Evolutionary conservation across 2,888 invertebrate genomes (phyloP).

Genomic region (Lithosia quadra): DNA sequence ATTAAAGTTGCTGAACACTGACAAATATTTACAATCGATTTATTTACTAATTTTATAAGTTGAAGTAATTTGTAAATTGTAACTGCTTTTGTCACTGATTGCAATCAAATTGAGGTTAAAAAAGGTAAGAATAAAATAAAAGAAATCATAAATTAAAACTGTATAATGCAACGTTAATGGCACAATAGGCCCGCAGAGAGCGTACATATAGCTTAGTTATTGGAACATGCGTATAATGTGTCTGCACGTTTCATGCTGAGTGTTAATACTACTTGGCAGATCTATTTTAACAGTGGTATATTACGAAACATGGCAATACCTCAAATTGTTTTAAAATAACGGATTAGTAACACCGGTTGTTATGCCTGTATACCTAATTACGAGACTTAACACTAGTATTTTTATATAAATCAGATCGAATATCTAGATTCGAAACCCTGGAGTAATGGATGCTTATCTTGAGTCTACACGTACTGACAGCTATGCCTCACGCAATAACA

Average conservation of each 20-base stretch:
- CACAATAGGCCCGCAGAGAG: conserved; percentile 45
- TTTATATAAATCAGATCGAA: neutral
- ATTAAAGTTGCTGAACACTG: neutral
- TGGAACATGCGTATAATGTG: neutral
- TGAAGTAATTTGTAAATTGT: neutral
- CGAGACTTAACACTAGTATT: neutral
- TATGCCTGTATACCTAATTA: neutral
- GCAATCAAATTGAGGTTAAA: neutral
- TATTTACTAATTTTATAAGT: too few relatives aligned
- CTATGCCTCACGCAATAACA: neutral
- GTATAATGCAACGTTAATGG: conserved; percentile 46
- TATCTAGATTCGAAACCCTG: neutral
- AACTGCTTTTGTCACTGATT: neutral
- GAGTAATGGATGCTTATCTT: neutral
- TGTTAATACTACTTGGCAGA: neutral
- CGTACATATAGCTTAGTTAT: conserved; percentile 32
- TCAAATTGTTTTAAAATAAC: neutral
- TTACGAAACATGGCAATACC: neutral
- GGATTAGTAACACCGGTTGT: neutral
- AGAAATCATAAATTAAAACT: conserved; percentile 26
- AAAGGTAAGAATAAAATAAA: conserved; percentile 28
- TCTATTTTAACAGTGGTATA: neutral
- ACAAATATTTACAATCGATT: neutral
- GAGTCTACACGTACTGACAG: neutral
- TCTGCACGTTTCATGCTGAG: conserved; percentile 9